Evolutionary conservation across 2,113 vertebrate species (phyloP).

Genomic region (Myiagra hebetior): DNA sequence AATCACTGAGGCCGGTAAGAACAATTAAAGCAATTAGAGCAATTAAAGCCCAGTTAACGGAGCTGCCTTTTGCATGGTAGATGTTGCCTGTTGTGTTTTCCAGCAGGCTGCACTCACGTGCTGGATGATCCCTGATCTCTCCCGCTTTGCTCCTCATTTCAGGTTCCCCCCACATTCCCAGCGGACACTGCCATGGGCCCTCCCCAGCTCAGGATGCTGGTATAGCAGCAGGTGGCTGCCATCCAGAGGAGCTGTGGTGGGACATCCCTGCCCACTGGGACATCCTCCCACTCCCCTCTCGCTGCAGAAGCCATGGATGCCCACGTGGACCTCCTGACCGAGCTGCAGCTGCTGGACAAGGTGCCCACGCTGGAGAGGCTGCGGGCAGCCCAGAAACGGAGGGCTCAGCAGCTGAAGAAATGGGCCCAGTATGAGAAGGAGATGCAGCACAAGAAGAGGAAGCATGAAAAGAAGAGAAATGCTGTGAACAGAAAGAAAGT

Average conservation of each 20-base stretch:
- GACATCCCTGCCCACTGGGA: neutral
- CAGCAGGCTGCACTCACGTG: neutral
- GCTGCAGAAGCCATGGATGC: constrained; percentile 78
- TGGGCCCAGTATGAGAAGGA: constrained; percentile 97
- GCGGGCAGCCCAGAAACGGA: constrained; percentile 89
- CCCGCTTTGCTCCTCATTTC: neutral
- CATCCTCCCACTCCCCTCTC: neutral
- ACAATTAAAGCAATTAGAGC: neutral
- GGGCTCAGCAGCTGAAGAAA: constrained; percentile 94
- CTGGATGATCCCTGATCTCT: neutral
- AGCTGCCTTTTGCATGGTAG: neutral
- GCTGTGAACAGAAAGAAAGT: constrained; percentile 76
- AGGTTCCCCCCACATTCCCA: constrained; percentile 49
- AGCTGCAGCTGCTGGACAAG: constrained; percentile 96
- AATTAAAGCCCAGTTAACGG: neutral
- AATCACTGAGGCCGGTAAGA: neutral
- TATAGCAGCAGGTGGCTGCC: constrained; percentile 34
- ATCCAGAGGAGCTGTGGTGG: neutral
- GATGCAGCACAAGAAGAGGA: constrained; percentile 90
- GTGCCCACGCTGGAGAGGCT: constrained; percentile 92
- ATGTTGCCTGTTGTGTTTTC: neutral
- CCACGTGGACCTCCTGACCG: constrained; percentile 91
- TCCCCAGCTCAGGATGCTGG: neutral
- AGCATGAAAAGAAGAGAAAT: constrained; percentile 86
- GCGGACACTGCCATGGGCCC: neutral